These are phyloP conservation scores for Apistogramma diplotaenia DNA, from an alignment of 2,113 vertebrate species.

Conservation along the genomic window DNA sequence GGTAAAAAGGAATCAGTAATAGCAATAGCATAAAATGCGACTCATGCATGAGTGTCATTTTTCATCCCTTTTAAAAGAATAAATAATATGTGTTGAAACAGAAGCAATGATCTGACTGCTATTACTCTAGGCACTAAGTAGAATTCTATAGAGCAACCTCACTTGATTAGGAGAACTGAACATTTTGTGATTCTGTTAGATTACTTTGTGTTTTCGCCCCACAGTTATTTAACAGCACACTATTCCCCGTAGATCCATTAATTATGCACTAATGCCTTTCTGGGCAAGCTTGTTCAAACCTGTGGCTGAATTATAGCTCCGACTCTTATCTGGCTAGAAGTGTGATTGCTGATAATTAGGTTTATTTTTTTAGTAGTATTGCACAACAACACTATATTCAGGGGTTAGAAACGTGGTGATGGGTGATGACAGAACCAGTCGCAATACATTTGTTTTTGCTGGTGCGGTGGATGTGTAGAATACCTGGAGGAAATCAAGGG, in stretches of 20 bases:
- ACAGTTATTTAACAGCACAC: slow-evolving; percentile 24
- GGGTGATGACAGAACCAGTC: neutral
- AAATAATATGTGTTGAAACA: neutral
- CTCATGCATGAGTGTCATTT: neutral
- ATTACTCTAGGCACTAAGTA: neutral
- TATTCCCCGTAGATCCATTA: slow-evolving; percentile 10
- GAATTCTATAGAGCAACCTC: slow-evolving; percentile 1
- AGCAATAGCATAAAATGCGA: neutral
- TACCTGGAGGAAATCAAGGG: neutral
- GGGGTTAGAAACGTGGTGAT: neutral
- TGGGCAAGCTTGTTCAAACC: slow-evolving; percentile 24
- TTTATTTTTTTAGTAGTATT: neutral
- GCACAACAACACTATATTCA: neutral
- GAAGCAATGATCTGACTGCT: neutral
- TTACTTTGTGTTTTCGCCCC: slow-evolving; percentile 8
- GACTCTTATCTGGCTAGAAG: neutral
- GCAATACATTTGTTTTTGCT: neutral
- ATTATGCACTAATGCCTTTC: slow-evolving; percentile 32
- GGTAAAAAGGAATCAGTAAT: accelerated
- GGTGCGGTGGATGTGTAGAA: neutral
- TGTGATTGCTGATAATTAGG: slow-evolving; percentile 10
- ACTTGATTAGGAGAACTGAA: slow-evolving; percentile 21
- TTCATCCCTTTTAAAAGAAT: neutral
- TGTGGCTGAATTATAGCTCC: neutral
- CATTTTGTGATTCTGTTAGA: slow-evolving; percentile 25